A percentile compares a stretch with the other conserved stretches of the same genome.
These are phyloP conservation scores for Ptychobarbus kaznakovi DNA, from an alignment of 2,797 vertebrate genomes.

Conservation along the genomic window DNA sequence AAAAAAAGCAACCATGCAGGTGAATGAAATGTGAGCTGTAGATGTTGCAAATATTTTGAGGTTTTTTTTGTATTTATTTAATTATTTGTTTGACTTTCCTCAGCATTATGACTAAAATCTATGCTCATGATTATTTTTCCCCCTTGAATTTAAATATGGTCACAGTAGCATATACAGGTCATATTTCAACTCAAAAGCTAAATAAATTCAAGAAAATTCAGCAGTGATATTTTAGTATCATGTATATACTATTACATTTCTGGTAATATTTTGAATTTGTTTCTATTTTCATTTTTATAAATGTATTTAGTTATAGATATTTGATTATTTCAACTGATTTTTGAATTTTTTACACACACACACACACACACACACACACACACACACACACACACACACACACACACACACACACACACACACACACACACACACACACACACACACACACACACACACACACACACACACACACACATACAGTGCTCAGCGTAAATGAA, in stretches of 20 bases:
- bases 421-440: no score
- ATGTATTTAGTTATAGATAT: neutral
- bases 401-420: no score
- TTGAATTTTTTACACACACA: no score
- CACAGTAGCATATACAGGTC: neutral
- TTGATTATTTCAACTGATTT: neutral
- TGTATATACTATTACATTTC: no score
- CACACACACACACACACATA: no score
- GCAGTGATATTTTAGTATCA: no score
- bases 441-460: no score
- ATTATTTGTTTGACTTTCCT: conserved; percentile 8
- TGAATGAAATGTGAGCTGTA: conserved; percentile 34
- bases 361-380: no score
- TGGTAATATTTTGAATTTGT: neutral
- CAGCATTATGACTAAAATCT: conserved; percentile 11
- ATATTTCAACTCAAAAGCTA: neutral
- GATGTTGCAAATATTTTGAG: conserved; percentile 27
- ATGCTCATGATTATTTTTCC: neutral
- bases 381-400: no score
- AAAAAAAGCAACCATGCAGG: conserved; percentile 29
- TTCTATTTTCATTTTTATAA: neutral
- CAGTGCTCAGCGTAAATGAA: no score
- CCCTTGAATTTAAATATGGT: neutral
- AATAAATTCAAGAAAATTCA: neutral
- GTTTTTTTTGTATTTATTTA: neutral